Evolutionary conservation across 2,113 vertebrate species (phyloP).

Genomic region (Anolis sagrei): DNA sequence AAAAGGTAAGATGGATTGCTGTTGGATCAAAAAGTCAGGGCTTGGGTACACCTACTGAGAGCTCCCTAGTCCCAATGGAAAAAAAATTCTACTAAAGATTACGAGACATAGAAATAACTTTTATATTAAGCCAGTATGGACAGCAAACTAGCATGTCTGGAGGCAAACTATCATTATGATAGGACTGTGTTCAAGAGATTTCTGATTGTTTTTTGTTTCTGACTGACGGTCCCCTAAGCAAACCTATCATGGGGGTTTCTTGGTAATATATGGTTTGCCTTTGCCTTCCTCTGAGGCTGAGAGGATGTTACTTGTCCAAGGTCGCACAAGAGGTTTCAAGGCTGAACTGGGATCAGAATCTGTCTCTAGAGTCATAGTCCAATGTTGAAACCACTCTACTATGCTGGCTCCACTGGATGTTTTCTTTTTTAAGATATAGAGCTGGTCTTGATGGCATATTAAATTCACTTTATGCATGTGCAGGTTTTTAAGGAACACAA

Average conservation of each 20-base stretch:
- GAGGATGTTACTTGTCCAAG: too few species aligned
- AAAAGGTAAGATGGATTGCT: not conserved
- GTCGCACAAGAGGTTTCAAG: too few species aligned
- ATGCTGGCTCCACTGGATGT: not conserved
- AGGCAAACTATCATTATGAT: not conserved
- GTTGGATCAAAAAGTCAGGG: not conserved
- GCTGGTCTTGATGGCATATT: not conserved
- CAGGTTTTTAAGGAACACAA: too few species aligned
- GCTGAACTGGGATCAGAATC: too few species aligned
- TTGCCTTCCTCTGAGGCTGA: too few species aligned
- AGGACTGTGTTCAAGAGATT: not conserved
- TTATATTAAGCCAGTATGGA: not conserved
- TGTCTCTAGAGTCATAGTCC: too few species aligned
- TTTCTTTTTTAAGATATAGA: not conserved
- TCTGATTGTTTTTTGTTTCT: not conserved
- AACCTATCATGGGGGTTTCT: too few species aligned
- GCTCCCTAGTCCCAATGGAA: not conserved
- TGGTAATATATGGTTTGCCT: too few species aligned
- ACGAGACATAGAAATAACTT: not conserved
- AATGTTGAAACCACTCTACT: too few species aligned
- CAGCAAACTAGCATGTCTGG: not conserved
- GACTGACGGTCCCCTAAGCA: too few species aligned
- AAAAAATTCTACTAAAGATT: too few species aligned
- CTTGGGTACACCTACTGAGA: not conserved
- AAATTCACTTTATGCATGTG: not conserved